A percentile compares a stretch with the other conserved stretches of the same genome.
phyloP scores from a whole-genome alignment of 2,888 invertebrate genomes.

The Entomobrya proxima region DNA sequence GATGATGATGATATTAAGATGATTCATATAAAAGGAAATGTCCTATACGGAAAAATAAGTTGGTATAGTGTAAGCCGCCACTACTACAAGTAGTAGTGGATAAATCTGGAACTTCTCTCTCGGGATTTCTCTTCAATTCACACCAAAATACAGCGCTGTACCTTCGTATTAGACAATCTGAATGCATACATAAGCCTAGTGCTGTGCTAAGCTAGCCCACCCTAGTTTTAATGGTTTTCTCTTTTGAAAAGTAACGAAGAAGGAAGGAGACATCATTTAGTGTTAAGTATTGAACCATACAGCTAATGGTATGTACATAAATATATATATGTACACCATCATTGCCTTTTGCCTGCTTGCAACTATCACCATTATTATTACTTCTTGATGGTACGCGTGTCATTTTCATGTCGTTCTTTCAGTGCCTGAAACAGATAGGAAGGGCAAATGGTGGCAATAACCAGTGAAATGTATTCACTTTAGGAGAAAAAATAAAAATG shows the following conservation, averaged over 20 bases:
- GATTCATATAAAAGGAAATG: slow-evolving; percentile 52
- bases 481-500: slow-evolving; percentile 55
- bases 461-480: slow-evolving; percentile 50
- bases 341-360: neutral
- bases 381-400: slow-evolving; percentile 64
- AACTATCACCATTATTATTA: slow-evolving; percentile 55
- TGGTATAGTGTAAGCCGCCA: neutral
- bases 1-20: slow-evolving; percentile 42
- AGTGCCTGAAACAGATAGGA: slow-evolving; percentile 54
- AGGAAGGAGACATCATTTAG: neutral
- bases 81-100: slow-evolving; percentile 52
- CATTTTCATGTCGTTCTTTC: slow-evolving; percentile 58
- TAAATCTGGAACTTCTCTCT: slow-evolving; percentile 64
- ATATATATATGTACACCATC: slow-evolving; percentile 12
- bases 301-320: neutral
- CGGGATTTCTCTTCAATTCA: slow-evolving; percentile 51
- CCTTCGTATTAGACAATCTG: too few relatives aligned
- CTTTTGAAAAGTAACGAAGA: neutral
- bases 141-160: neutral
- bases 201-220: neutral
- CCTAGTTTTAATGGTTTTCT: slow-evolving; percentile 34
- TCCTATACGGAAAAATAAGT: neutral
- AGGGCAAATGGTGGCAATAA: slow-evolving; percentile 61
- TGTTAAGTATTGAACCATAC: neutral
- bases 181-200: neutral